Base-by-base conservation (phyloP, 2,113 vertebrate species). In the Hoplias malabaricus region DNA sequence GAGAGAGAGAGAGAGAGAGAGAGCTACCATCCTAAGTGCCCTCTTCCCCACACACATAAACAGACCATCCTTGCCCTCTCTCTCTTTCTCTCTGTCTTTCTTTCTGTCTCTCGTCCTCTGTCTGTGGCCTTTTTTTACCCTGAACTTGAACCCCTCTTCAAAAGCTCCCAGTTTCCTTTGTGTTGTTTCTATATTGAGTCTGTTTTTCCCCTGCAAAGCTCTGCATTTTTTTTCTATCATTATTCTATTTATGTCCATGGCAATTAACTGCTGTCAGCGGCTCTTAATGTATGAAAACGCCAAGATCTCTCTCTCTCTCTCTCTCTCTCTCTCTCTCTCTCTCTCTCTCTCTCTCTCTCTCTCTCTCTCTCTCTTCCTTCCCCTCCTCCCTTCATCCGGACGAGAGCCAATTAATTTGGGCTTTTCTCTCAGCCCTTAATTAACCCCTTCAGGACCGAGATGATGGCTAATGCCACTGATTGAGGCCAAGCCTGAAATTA, bases 391-490 rank as follows among this genome's bases (percentile, higher is more conserved):
- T 81, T 86, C 80, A 80, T 88, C 87, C 84, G 86, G 85, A 81
- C 82, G 84, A 68, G 80, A 87, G 83, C 86, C 83, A 90, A 91
- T 91, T 86, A 90, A 90, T 91, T 87, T 77, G 81, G 84, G 83
- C 78, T 84, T 84, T 83, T 89, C 76, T 86, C 73, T 84, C 65
- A 81, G 87, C 87, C 89, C 85, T 84, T 86, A 89, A 92, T 90
- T 90, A 92, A 90, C 89, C 88, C 91, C 87, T 90, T 91, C 85
- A 89, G 87, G 86, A 90, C 86, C 87, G 75, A 85, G 87, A 86
- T 87, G 85, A 90, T 84, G 84, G 85, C 82, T 86, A 86, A 88
- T 86, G 84, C 83, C 82, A 78, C 83, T 89, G 88, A 89, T 87
- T 90, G 87, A 90, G 86, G 89, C 84, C 86, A 89, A 89, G 86